These are phyloP conservation scores for Rhinophrynus dorsalis DNA, from an alignment of 2,797 vertebrate species.

Conservation along the genomic window DNA sequence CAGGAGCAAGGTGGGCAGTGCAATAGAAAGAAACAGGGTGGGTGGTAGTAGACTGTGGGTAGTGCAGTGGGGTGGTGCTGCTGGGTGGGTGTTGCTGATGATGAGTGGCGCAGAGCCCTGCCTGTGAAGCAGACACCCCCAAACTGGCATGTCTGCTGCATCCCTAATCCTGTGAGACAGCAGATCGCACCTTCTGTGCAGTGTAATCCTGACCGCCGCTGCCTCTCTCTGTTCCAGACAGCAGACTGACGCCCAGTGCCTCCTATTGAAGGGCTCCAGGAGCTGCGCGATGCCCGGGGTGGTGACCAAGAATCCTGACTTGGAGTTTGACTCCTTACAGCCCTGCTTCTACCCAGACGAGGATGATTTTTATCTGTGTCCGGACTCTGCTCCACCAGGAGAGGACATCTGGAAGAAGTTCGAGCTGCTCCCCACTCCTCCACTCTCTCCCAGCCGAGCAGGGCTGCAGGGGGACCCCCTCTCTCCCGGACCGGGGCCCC, in stretches of 20 bases:
- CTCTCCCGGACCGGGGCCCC: slow-evolving; percentile 23
- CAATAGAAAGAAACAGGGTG: too few species aligned
- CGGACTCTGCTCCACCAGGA: slow-evolving; percentile 92
- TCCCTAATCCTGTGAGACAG: too few species aligned
- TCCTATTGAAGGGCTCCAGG: slow-evolving; percentile 35
- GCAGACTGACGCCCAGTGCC: slow-evolving; percentile 40
- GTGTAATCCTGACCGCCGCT: not conserved
- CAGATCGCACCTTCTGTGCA: too few species aligned
- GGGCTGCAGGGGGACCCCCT: slow-evolving; percentile 80
- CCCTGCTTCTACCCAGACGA: slow-evolving; percentile 97
- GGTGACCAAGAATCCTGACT: slow-evolving; percentile 89
- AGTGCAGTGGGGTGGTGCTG: not conserved
- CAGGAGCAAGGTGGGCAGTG: too few species aligned
- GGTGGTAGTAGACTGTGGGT: not conserved
- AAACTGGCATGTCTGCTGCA: too few species aligned
- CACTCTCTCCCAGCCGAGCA: slow-evolving; percentile 88
- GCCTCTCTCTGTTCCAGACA: slow-evolving; percentile 49
- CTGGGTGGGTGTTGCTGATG: slow-evolving; percentile 26
- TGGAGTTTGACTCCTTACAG: slow-evolving; percentile 97
- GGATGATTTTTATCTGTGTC: slow-evolving; percentile 96
- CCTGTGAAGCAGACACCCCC: slow-evolving; percentile 7
- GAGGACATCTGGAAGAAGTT: slow-evolving; percentile 99
- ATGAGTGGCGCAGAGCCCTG: slow-evolving; percentile 27
- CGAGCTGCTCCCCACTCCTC: slow-evolving; percentile 92
- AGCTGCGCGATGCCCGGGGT: slow-evolving; percentile 84